Base-by-base conservation (phyloP, 2,797 vertebrate species). In the Betta splendens region DNA sequence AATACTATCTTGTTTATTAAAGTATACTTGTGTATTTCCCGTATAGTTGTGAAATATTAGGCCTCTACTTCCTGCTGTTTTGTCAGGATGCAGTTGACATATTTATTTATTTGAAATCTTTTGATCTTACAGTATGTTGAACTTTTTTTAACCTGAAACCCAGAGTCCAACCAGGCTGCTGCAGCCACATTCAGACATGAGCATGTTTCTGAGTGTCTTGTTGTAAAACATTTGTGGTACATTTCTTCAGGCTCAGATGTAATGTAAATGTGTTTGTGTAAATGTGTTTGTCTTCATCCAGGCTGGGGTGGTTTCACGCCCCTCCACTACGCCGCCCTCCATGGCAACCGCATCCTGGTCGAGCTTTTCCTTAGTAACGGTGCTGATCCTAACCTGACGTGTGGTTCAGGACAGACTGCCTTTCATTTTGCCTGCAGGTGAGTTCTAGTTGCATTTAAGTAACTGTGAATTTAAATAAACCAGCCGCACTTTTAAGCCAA, bases 221-320 rank as follows among this genome's bases (percentile, higher is more conserved):
- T 35, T 64, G 54, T 80, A 68, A 77, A 77, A n/a, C 80, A n/a
- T n/a, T n/a, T n/a, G n/a, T 81, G 70, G 72, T 48, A 26, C 38
- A 28, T 5, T 58, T 11, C 22, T 63, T 50, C 38, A 31, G n/a
- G n/a, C n/a, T n/a, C n/a, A n/a, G n/a, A n/a, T n/a, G n/a, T n/a
- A n/a, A n/a, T n/a, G n/a, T n/a, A n/a, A n/a, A n/a, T n/a, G n/a
- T n/a, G n/a, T n/a, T n/a, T n/a, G n/a, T n/a, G n/a, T n/a, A n/a
- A n/a, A n/a, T n/a, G n/a, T n/a, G n/a, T n/a, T n/a, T n/a, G n/a
- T 11, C 22, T 63, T 50, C 38, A 31, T 69, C 38, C 53, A 94
- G 93, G 93, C 20, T 94, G 93, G 93, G 89, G 90, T 25, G 93
- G 93, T 29, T 93, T 93, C 74, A 91, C 86, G 10, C 88, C 92